phyloP scores from a whole-genome alignment of 2,113 vertebrate species.

The Grallaria varia region DNA sequence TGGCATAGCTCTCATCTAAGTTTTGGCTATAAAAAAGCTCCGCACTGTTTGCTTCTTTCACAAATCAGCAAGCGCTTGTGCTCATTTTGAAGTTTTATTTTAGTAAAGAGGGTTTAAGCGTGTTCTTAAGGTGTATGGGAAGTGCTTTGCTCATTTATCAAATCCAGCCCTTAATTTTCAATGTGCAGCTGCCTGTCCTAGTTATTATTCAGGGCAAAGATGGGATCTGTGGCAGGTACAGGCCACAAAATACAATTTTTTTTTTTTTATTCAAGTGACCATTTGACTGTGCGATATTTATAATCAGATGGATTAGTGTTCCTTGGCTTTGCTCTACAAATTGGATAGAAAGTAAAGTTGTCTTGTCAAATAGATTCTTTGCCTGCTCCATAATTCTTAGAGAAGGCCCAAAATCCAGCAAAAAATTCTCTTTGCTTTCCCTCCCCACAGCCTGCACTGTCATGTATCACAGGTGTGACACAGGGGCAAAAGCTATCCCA shows the following conservation, averaged over 20 bases:
- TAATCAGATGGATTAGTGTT: background rate
- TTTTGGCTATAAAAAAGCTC: background rate
- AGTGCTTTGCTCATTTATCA: background rate
- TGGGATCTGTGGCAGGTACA: background rate
- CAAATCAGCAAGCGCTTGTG: background rate
- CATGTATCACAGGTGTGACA: background rate
- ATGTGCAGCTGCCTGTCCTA: background rate
- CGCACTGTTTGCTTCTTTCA: background rate
- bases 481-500: background rate
- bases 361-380: background rate
- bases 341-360: background rate
- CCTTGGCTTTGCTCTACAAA: background rate
- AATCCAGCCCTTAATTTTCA: background rate
- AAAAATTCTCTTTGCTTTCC: background rate
- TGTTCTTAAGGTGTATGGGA: background rate
- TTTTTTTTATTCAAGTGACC: background rate
- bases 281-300: background rate
- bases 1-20: background rate
- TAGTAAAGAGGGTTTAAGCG: background rate
- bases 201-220: background rate
- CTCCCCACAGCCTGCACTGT: background rate
- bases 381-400: background rate
- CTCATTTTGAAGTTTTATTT: background rate
- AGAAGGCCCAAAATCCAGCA: background rate
- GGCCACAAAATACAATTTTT: background rate